Percentiles rank a stretch among this genome's conserved stretches.
Evolutionary conservation across 2,113 vertebrate species (phyloP).

Genomic region (rat (Rattus norvegicus)): GRCr8 NC_086039.1:72786501-72787000

Average conservation of each 20-base stretch:
- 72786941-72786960: slow-evolving; percentile 32
- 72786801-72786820: slow-evolving; percentile 30
- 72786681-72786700: background rate
- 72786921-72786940: slow-evolving; percentile 47
- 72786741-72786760: background rate
- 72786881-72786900: slow-evolving; percentile 26
- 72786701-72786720: background rate
- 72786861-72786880: slow-evolving; percentile 51
- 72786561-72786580: slow-evolving; percentile 55
- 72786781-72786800: slow-evolving; percentile 10
- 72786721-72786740: background rate
- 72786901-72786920: background rate
- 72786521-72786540: background rate
- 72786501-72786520: background rate
- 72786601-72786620: background rate
- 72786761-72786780: background rate
- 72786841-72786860: slow-evolving; percentile 45
- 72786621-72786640: background rate
- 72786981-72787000: slow-evolving; percentile 71
- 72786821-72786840: slow-evolving; percentile 8
- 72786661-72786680: background rate
- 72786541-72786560: background rate
- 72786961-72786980: background rate
- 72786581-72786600: slow-evolving; percentile 16
- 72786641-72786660: background rate